Conservation (phyloP, 2,113 vertebrate species). For the Verasper variegatus region DNA sequence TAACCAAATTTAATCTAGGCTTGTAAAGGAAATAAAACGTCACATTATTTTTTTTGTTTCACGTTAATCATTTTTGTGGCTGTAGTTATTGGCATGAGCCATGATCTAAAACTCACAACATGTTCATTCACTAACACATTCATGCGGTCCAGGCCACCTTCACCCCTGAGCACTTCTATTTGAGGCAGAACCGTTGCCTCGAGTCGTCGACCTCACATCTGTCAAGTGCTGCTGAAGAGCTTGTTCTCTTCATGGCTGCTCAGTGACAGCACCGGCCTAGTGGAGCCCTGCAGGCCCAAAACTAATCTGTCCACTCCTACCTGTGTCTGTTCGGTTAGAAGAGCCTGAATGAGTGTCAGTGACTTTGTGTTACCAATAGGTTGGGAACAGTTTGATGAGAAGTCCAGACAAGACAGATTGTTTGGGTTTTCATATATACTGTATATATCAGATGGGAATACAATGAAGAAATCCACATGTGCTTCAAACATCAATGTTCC, state of each 20-base stretch:
- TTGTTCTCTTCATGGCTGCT: constrained; percentile 14
- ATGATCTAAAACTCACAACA: too few species aligned
- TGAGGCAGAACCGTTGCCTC: constrained; percentile 8
- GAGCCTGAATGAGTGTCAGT: background rate
- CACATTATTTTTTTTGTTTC: background rate
- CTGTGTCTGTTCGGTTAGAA: background rate
- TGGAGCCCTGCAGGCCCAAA: constrained; percentile 12
- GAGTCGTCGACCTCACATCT: constrained; percentile 8
- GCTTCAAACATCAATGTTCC: too few species aligned
- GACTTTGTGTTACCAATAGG: background rate
- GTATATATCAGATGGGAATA: background rate
- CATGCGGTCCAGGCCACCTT: constrained; percentile 1
- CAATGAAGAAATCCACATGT: too few species aligned
- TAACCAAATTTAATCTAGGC: too few species aligned
- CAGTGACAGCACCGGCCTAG: constrained; percentile 3
- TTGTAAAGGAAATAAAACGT: too few species aligned
- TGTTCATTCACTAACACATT: background rate
- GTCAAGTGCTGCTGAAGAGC: constrained; percentile 21
- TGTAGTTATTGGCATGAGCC: background rate
- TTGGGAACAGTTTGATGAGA: background rate
- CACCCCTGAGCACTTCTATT: constrained; percentile 31
- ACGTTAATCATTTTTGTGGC: background rate
- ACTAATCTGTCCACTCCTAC: background rate
- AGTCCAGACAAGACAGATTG: too few species aligned
- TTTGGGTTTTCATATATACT: too few species aligned